phyloP scores from a whole-genome alignment of 2,797 vertebrate genomes.

The Typhlichthys subterraneus region DNA sequence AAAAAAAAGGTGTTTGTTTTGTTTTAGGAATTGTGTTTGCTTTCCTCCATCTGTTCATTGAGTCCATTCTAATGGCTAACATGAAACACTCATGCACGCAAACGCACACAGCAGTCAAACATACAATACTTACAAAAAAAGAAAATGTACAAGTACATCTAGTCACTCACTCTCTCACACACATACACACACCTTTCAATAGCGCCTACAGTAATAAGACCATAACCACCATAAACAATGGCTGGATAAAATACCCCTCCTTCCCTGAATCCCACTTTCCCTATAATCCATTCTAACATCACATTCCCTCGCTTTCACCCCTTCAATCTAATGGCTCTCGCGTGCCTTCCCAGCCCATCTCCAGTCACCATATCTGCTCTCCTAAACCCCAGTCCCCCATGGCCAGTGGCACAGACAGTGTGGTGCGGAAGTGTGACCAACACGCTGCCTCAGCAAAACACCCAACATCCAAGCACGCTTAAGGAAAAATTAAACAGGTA shows the following conservation, averaged over 20 bases:
- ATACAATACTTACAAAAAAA: slow-evolving; percentile 45
- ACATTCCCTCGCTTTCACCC: slow-evolving; percentile 14
- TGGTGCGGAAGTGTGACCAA: slow-evolving; percentile 61
- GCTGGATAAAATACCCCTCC: slow-evolving; percentile 54
- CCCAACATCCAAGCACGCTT: slow-evolving; percentile 13
- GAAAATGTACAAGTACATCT: too few species aligned
- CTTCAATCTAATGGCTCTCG: slow-evolving; percentile 33
- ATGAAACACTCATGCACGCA: slow-evolving; percentile 35
- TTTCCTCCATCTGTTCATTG: slow-evolving; percentile 44
- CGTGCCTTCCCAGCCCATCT: slow-evolving; percentile 16
- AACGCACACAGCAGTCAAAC: slow-evolving; percentile 17
- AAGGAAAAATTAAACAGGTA: slow-evolving; percentile 25
- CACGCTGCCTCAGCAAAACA: slow-evolving; percentile 51
- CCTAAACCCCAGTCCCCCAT: slow-evolving; percentile 23
- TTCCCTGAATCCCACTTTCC: not conserved
- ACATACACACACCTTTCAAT: slow-evolving; percentile 2
- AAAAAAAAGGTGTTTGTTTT: slow-evolving; percentile 35
- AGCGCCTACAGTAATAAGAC: slow-evolving; percentile 8
- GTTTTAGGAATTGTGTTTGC: slow-evolving; percentile 42
- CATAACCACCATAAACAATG: slow-evolving; percentile 61
- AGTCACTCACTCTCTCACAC: not conserved
- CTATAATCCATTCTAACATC: not conserved
- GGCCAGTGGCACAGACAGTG: slow-evolving; percentile 56
- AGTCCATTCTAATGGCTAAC: slow-evolving; percentile 38
- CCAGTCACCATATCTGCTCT: slow-evolving; percentile 13